Evolutionary conservation across 2,888 invertebrate species (phyloP).

Genomic region (Epirrhoe alternata): DNA sequence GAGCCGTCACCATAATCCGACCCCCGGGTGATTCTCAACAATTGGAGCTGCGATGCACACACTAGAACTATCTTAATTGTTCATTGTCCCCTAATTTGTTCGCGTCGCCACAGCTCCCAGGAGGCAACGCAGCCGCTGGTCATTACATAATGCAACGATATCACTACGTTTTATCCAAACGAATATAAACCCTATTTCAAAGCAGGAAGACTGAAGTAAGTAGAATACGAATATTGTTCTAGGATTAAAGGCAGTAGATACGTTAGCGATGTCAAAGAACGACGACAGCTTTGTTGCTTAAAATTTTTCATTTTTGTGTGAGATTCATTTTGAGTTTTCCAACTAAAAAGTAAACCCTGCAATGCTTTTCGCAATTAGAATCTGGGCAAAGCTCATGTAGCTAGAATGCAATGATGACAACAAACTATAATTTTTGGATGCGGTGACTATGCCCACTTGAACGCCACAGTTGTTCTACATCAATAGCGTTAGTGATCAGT

Average conservation of each 20-base stretch:
- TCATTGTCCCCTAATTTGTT: conserved; percentile 65
- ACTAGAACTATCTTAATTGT: conserved; percentile 57
- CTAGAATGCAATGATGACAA: neutral
- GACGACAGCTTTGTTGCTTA: conserved; percentile 27
- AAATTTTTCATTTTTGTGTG: conserved; percentile 12
- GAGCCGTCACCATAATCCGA: conserved; percentile 10
- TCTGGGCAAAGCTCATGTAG: neutral
- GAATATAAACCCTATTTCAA: conserved; percentile 29
- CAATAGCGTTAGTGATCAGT: no score
- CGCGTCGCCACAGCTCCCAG: conserved; percentile 55
- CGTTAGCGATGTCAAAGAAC: conserved; percentile 38
- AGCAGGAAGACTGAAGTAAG: neutral
- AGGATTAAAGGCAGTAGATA: conserved; percentile 49
- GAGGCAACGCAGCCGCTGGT: conserved; percentile 50
- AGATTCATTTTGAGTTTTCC: conserved; percentile 13
- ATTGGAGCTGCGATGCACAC: conserved; percentile 44
- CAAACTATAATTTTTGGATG: neutral
- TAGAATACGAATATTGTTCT: conserved; percentile 7
- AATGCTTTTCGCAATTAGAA: conserved; percentile 1
- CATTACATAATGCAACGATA: conserved; percentile 46
- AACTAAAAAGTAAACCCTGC: conserved; percentile 5
- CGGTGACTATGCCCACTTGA: no score
- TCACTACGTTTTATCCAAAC: neutral
- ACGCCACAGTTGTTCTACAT: no score
- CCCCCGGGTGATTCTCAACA: conserved; percentile 40